Percentiles rank a stretch among this genome's conserved stretches.
phyloP scores from a whole-genome alignment of 2,888 invertebrate genomes.

The Aleiodes alternator region DNA sequence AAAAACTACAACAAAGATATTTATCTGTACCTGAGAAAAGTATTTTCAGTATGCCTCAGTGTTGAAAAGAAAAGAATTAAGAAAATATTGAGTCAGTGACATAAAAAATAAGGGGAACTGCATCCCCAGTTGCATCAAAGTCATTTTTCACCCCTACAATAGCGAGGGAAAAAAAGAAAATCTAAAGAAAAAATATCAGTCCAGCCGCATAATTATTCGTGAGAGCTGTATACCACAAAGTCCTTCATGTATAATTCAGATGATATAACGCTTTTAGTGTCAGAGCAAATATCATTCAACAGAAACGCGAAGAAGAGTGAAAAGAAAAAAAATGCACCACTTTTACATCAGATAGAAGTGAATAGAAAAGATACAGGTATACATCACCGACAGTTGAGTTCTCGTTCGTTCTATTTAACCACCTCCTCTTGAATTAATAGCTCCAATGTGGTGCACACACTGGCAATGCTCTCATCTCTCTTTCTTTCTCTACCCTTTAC shows the following conservation, averaged over 20 bases:
- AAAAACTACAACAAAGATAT: neutral
- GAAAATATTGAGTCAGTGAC: constrained; percentile 24
- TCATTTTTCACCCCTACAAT: constrained; percentile 37
- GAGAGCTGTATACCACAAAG: constrained; percentile 53
- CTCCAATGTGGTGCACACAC: constrained; percentile 49
- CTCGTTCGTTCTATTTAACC: constrained; percentile 56
- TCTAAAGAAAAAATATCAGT: constrained; percentile 38
- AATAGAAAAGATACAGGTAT: constrained; percentile 25
- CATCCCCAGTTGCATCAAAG: constrained; percentile 22
- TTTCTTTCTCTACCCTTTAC: neutral
- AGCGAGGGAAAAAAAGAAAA: constrained; percentile 48
- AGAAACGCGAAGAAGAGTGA: constrained; percentile 11
- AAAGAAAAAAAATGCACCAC: constrained; percentile 28
- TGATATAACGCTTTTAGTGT: constrained; percentile 54
- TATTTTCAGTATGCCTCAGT: neutral
- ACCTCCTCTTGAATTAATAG: constrained; percentile 59
- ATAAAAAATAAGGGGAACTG: constrained; percentile 7
- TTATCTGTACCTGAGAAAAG: no score
- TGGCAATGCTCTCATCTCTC: neutral
- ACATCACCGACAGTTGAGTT: constrained; percentile 23
- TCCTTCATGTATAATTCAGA: constrained; percentile 59
- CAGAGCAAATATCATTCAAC: constrained; percentile 46
- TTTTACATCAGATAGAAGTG: constrained; percentile 18
- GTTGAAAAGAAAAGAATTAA: constrained; percentile 27
- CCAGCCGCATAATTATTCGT: constrained; percentile 58